Evolutionary conservation across 2,797 vertebrate species (phyloP), one percentile per base, ranked within the genome.

Genomic region (Propithecus perrieri): DNA sequence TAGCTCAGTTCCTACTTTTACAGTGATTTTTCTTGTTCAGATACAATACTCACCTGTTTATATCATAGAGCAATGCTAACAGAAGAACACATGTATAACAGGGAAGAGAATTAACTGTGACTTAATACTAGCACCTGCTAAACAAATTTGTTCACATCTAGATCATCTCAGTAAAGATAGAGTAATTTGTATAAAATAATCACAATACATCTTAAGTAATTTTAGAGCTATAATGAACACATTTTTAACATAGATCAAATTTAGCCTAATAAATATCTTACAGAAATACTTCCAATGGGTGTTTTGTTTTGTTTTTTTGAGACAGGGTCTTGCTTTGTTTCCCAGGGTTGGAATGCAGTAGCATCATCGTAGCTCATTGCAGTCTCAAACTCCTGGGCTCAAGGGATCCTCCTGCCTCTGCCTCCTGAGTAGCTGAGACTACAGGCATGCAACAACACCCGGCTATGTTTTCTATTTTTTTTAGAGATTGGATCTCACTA

Each of bases 141-240:
- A 78, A 2, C 55, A 71, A 81, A 22, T 33, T 0, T 0, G 10
- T 71, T 48, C 9, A 1, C 63, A 83, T 2, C 43, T 74, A 28
- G 4, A 46, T 13, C 30, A 17, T 35, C n/a, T 90, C 38, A 55
- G 38, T 24, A 88, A 90, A 41, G 18, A 3, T 7, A 79, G 0
- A 89, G 35, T 30, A 12, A 91, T 46, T 84, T 57, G 57, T 35
- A 35, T 43, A 75, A 89, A 83, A 55, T 46, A 63, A 89, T 1
- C 30, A 30, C 6, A 74, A 67, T 78, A 4, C 1, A 53, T 20
- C 13, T 67, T 85, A 95, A 50, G 57, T 85, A 67, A 24, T 43
- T 55, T 88, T 26, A 67, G 74, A 94, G 26, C 1, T 72, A 50
- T 76, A 88, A 65, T 53, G 5, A 89, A 79, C 8, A 46, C 0